These are phyloP conservation scores for Anguilla rostrata DNA, from an alignment of 2,113 vertebrate species.

Conservation along the genomic window DNA sequence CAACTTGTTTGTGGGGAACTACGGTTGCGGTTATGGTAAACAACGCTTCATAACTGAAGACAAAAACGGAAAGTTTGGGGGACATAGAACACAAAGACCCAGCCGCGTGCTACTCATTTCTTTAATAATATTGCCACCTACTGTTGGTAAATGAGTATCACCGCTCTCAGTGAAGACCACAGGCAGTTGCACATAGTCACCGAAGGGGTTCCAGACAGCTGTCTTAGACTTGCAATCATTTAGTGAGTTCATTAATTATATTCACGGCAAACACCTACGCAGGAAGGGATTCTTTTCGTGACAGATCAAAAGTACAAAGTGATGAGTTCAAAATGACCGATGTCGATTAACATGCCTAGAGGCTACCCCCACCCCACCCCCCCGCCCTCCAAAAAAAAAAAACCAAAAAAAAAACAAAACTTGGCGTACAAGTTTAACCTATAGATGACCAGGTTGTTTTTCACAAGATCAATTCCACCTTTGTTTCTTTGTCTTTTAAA, in stretches of 20 bases:
- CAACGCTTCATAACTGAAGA: neutral
- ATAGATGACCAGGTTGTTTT: neutral
- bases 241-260: neutral
- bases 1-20: neutral
- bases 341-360: neutral
- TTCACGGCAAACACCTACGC: neutral
- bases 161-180: too few species aligned
- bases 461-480: neutral
- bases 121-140: slow-evolving; percentile 62
- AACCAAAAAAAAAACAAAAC: too few species aligned
- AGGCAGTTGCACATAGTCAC: neutral
- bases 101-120: slow-evolving; percentile 42
- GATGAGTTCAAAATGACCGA: neutral
- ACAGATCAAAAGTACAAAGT: neutral
- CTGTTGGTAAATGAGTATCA: slow-evolving; percentile 33
- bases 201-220: neutral
- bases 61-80: neutral
- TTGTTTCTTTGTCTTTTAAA: neutral
- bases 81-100: neutral
- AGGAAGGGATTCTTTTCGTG: neutral
- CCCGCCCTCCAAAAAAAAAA: too few species aligned
- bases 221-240: neutral
- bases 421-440: neutral
- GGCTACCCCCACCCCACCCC: too few species aligned
- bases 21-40: neutral